Evolutionary conservation across 2,888 invertebrate species (phyloP).

Genomic region (Ceratothoa steindachneri): DNA sequence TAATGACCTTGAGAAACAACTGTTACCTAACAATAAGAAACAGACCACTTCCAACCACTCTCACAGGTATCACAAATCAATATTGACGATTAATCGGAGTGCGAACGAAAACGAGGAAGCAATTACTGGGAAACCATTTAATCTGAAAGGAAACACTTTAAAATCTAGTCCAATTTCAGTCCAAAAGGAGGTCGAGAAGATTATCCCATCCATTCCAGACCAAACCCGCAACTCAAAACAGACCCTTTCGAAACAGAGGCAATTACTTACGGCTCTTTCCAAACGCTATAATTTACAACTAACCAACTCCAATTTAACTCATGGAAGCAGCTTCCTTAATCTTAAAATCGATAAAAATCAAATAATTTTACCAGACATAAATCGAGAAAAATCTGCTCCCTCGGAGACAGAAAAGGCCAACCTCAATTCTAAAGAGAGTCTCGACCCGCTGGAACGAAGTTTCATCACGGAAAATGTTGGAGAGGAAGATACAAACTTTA

Average conservation of each 20-base stretch:
- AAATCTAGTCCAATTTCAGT: background rate
- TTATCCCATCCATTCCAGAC: background rate
- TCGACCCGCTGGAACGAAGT: background rate
- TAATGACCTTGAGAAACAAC: too few relatives aligned
- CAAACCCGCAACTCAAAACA: background rate
- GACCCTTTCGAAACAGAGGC: background rate
- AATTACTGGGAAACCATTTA: background rate
- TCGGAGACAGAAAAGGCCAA: background rate
- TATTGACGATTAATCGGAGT: too few relatives aligned
- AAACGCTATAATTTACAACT: background rate
- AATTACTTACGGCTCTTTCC: background rate
- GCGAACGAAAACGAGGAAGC: too few relatives aligned
- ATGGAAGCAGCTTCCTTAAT: background rate
- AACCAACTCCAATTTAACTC: background rate
- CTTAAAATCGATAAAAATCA: background rate
- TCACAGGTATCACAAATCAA: too few relatives aligned
- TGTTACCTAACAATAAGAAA: too few relatives aligned
- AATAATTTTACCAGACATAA: background rate
- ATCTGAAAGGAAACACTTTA: background rate
- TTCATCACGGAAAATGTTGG: too few relatives aligned
- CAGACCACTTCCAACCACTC: too few relatives aligned
- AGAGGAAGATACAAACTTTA: too few relatives aligned
- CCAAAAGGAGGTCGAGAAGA: too few relatives aligned
- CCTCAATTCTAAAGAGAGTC: background rate
- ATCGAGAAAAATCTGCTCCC: background rate